phyloP scores from a whole-genome alignment of 2,113 vertebrate species.

The Ammospiza nelsoni region DNA sequence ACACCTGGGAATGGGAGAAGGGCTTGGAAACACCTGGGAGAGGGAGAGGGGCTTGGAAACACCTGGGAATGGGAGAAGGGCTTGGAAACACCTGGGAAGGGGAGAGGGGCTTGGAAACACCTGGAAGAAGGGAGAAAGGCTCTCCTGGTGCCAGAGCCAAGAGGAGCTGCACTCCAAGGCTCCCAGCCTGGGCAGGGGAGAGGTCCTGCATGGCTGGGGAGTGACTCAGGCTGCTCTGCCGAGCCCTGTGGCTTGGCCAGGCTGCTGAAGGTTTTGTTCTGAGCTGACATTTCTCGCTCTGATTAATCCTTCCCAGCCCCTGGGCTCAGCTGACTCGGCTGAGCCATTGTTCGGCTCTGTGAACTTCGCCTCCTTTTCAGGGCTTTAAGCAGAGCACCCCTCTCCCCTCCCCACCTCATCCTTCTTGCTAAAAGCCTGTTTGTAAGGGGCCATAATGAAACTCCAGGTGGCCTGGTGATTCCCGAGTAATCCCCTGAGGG shows the following conservation, averaged over 20 bases:
- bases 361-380: slow-evolving; percentile 60
- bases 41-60: background rate
- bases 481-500: slow-evolving; percentile 60
- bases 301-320: slow-evolving; percentile 66
- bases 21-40: too few relatives aligned
- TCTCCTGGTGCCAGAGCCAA: background rate
- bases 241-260: slow-evolving; percentile 56
- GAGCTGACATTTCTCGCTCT: slow-evolving; percentile 62
- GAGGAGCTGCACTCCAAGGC: background rate
- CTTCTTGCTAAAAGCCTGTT: slow-evolving; percentile 67
- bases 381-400: slow-evolving; percentile 42
- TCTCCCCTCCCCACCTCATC: slow-evolving; percentile 57
- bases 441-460: slow-evolving; percentile 69
- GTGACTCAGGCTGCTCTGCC: slow-evolving; percentile 27
- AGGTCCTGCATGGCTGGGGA: background rate
- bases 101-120: too few relatives aligned
- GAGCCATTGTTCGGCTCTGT: slow-evolving; percentile 48
- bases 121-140: too few relatives aligned
- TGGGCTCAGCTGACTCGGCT: slow-evolving; percentile 61
- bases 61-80: background rate
- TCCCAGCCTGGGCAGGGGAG: background rate
- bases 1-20: too few relatives aligned
- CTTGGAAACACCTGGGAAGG: background rate
- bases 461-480: slow-evolving; percentile 68
- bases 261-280: slow-evolving; percentile 24